A percentile compares a stretch with the other conserved stretches of the same genome.
Conservation (phyloP, 2,888 invertebrate genomes). For the Cremastinae sp. region DNA sequence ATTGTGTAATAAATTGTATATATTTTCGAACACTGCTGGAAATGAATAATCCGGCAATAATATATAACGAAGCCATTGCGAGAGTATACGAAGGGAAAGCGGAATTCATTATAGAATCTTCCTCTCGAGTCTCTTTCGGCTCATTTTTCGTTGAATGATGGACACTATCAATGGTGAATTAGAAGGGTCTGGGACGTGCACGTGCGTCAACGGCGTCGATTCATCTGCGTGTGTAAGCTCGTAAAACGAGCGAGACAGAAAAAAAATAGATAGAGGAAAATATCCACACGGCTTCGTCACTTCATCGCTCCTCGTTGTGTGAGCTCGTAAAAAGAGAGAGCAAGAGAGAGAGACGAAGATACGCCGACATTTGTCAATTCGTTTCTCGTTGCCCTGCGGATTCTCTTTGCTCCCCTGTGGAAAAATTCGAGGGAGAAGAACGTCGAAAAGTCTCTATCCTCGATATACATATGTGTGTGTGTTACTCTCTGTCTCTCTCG, state of each 20-base stretch:
- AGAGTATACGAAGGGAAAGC: not conserved
- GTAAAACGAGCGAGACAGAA: conserved; percentile 13
- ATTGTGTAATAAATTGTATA: too few relatives aligned
- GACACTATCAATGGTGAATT: conserved; percentile 29
- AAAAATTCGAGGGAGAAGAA: too few relatives aligned
- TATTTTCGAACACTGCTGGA: too few relatives aligned
- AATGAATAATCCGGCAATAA: not conserved
- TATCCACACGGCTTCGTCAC: too few relatives aligned
- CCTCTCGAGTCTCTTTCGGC: not conserved
- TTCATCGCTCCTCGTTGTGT: too few relatives aligned
- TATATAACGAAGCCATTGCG: not conserved
- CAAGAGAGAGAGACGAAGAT: conserved; percentile 28
- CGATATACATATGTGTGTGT: too few relatives aligned
- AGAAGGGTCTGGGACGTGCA: conserved; percentile 31
- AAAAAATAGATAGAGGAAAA: not conserved
- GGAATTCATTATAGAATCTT: not conserved
- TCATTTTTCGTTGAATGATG: not conserved
- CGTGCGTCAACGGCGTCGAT: not conserved
- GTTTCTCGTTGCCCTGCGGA: conserved; percentile 39
- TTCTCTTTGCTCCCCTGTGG: conserved; percentile 15
- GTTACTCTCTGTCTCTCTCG: conserved; percentile 18
- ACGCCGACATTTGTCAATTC: conserved; percentile 50
- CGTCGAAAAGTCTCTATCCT: too few relatives aligned
- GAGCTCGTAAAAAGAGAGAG: not conserved
- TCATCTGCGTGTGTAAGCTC: conserved; percentile 15